Evolutionary conservation across 2,113 vertebrate species (phyloP).

Genomic region (Phasianus colchicus): DNA sequence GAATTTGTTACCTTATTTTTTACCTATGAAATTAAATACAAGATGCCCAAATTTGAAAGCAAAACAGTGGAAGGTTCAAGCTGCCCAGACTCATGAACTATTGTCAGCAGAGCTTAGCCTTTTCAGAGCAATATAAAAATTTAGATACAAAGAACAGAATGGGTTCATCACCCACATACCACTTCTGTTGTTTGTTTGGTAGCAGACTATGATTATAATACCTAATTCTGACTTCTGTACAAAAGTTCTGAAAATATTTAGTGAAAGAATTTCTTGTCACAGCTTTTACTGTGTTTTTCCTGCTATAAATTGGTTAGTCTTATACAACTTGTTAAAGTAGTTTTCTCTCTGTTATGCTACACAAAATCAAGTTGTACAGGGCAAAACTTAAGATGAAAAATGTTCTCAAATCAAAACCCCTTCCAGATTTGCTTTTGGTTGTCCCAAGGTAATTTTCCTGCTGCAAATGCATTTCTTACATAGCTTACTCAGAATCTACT

Average conservation of each 20-base stretch:
- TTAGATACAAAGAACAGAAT: not conserved
- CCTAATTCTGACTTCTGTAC: not conserved
- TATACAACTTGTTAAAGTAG: not conserved
- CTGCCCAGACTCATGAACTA: not conserved
- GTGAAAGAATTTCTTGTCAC: not conserved
- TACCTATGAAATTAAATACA: not conserved
- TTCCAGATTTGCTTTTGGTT: constrained; percentile 25
- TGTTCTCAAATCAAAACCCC: constrained; percentile 14
- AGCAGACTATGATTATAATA: not conserved
- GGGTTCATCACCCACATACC: not conserved
- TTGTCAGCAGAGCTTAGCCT: not conserved
- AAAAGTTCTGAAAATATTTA: not conserved
- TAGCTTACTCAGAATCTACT: constrained; percentile 7
- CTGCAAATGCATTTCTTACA: not conserved
- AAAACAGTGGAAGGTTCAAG: not conserved
- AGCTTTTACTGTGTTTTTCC: not conserved
- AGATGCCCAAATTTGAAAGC: not conserved
- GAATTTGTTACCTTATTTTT: not conserved
- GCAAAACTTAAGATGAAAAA: constrained; percentile 19
- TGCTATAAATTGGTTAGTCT: not conserved
- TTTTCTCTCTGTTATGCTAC: not conserved
- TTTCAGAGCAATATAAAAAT: not conserved
- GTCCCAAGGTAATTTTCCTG: not conserved
- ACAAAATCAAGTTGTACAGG: not conserved
- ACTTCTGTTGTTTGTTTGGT: not conserved